phyloP scores from a whole-genome alignment of 2,113 vertebrate species.

The Scomber scombrus region DNA sequence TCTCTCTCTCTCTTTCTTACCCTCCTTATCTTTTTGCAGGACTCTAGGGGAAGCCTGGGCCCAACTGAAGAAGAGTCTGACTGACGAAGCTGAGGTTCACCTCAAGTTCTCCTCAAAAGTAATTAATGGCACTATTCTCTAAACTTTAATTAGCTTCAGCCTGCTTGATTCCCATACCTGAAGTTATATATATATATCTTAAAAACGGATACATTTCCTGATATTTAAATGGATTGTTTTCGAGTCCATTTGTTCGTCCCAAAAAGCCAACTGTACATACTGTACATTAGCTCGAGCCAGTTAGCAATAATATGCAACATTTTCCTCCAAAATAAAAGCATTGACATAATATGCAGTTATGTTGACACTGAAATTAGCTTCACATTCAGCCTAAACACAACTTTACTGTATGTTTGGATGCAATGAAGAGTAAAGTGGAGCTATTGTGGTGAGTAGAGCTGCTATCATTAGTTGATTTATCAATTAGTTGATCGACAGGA shows the following conservation, averaged over 20 bases:
- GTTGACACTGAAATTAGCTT: too few species aligned
- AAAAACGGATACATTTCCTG: too few species aligned
- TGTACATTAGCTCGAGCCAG: not conserved
- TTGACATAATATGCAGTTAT: too few species aligned
- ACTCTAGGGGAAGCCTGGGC: conserved; percentile 96
- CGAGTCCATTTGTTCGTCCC: too few species aligned
- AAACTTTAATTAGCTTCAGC: not conserved
- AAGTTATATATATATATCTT: not conserved
- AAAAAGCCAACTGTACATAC: not conserved
- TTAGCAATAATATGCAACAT: not conserved
- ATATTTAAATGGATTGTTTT: too few species aligned
- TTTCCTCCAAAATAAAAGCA: too few species aligned
- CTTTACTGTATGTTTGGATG: too few species aligned
- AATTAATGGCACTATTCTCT: conserved; percentile 32
- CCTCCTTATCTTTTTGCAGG: conserved; percentile 78
- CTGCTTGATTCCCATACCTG: not conserved
- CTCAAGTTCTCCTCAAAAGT: conserved; percentile 99
- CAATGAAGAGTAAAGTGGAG: too few species aligned
- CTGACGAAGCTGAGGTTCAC: conserved; percentile 97
- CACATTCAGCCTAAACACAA: too few species aligned
- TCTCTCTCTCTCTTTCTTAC: not conserved
- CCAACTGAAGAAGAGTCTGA: conserved; percentile 96
- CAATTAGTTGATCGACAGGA: too few species aligned
- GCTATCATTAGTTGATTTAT: too few species aligned
- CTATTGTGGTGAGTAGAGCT: too few species aligned